phyloP scores from a whole-genome alignment of 2,888 invertebrate species.

The Drosophila borealis region DNA sequence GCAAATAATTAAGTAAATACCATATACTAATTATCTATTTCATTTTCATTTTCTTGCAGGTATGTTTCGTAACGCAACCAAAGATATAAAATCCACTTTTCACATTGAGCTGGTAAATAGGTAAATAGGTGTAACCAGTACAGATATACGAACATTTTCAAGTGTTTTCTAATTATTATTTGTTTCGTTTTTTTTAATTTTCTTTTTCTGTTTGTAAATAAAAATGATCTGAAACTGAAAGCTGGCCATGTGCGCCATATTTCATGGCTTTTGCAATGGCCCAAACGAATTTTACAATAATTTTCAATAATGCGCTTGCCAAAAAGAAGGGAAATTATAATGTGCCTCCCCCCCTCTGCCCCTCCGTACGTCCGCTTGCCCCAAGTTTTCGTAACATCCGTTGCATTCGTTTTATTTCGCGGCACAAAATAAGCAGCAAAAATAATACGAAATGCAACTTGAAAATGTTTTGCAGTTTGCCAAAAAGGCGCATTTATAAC shows the following conservation, averaged over 20 bases:
- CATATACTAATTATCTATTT: conserved; percentile 11
- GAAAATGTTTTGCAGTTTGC: conserved; percentile 20
- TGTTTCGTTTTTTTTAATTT: conserved; percentile 1
- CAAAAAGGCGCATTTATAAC: conserved; percentile 29
- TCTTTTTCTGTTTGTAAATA: conserved; percentile 11
- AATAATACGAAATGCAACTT: conserved; percentile 18
- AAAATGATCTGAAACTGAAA: conserved; percentile 49
- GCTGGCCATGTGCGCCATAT: conserved; percentile 52
- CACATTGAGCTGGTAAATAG: conserved; percentile 53
- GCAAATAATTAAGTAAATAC: neutral
- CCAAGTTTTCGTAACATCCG: conserved; percentile 16
- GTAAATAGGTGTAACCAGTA: neutral
- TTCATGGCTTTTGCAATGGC: conserved; percentile 65
- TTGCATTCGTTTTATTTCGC: conserved; percentile 14
- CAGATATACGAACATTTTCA: neutral
- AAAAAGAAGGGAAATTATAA: conserved; percentile 1
- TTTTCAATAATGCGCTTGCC: conserved; percentile 55
- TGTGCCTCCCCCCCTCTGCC: no score
- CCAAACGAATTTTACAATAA: conserved; percentile 62
- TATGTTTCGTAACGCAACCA: conserved; percentile 59
- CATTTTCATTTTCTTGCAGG: conserved; percentile 50
- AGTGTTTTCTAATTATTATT: conserved; percentile 9
- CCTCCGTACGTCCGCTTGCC: no score
- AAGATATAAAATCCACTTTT: conserved; percentile 42
- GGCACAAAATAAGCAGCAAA: conserved; percentile 11